Conservation (phyloP, 2,113 vertebrate genomes). For the Jaculus jaculus region DNA sequence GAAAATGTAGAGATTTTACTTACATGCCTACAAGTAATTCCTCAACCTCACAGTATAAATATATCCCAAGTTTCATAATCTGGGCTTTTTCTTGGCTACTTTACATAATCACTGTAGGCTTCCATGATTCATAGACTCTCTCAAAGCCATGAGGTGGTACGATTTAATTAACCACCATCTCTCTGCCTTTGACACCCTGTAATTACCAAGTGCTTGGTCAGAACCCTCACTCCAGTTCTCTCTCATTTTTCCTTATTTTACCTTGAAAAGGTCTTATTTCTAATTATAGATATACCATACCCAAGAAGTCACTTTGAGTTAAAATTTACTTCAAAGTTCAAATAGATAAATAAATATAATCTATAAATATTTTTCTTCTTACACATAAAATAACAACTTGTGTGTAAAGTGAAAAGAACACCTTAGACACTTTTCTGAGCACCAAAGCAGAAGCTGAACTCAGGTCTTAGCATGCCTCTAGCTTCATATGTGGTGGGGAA, state of each 20-base stretch:
- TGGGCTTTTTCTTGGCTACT: neutral
- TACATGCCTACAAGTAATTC: neutral
- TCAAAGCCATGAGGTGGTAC: neutral
- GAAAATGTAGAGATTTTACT: neutral
- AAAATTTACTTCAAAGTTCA: constrained; percentile 6
- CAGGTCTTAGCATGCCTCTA: neutral
- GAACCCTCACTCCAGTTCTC: neutral
- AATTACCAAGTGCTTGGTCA: constrained; percentile 1
- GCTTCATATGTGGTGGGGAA: neutral
- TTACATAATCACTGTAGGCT: constrained; percentile 11
- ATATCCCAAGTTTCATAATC: neutral
- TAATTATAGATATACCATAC: neutral
- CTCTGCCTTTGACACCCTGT: neutral
- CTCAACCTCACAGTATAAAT: neutral
- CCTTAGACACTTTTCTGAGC: neutral
- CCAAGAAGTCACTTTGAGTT: neutral
- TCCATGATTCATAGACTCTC: neutral
- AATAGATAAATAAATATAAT: neutral
- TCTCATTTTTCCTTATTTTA: neutral
- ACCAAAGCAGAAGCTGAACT: neutral
- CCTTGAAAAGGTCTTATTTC: neutral
- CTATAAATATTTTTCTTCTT: neutral
- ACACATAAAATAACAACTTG: neutral
- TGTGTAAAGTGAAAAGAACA: neutral
- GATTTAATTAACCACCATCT: constrained; percentile 38